Base-by-base conservation (phyloP, 2,888 invertebrate species). In the Antitype chi region DNA sequence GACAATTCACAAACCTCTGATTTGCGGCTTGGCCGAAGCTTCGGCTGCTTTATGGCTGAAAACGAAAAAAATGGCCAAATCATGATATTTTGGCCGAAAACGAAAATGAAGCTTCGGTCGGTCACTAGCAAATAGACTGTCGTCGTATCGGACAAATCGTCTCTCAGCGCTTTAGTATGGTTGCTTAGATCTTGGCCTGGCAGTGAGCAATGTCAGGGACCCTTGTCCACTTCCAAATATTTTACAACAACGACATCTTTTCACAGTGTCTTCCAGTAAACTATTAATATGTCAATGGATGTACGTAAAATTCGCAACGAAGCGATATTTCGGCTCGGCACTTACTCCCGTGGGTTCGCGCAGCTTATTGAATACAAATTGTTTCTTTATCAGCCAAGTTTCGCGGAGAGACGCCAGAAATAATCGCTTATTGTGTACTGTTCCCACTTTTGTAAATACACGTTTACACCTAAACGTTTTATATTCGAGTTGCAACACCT, bases 331-430 rank as follows among this genome's bases (percentile, higher is more conserved):
- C 89, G 90, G 89, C 88, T 87, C 90, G 88, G 90, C 92, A 89
- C 91, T 91, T 90, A 90, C 90, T 91, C 92, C 91, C 88, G 81
- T 86, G 90, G 90, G 92, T 80, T 86, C 86, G 89, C 81, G 89
- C 82, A 91, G 89, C 94, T 95, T 95, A 95, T 95, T 94, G 95
- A 95, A 95, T 95, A 95, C 95, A 94, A 95, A 95, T 95, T 94
- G 94, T 94, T 94, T 93, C 93, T 94, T 94, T 94, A 94, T 92
- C 94, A 91, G 90, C 88, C 88, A 91, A 92, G 85, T 92, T 93
- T 92, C 82, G 89, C 89, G 88, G 85, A 76, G 80, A 86, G 81
- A 84, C 77, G 85, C 82, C 76, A 80, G 71, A 82, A 85, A 88
- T 88, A 85, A 86, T 87, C 85, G 84, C 64, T 78, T 85, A 86